phyloP scores from a whole-genome alignment of 2,888 invertebrate genomes.

The Pollenia angustigena region DNA sequence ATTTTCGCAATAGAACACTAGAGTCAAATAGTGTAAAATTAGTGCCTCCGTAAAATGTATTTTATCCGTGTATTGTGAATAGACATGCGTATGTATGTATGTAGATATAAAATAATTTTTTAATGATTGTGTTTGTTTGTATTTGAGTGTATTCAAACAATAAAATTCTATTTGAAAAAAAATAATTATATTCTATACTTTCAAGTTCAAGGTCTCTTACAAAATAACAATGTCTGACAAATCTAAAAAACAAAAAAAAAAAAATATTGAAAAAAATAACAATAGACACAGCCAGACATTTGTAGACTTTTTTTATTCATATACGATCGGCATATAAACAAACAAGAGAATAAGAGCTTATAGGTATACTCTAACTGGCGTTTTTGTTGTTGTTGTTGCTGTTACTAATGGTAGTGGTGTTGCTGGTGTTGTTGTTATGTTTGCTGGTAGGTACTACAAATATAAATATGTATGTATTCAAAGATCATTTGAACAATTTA shows the following conservation, averaged over 20 bases:
- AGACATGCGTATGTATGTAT: neutral
- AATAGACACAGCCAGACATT: conserved; percentile 70
- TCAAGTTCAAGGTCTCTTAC: conserved; percentile 83
- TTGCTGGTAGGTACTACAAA: conserved; percentile 34
- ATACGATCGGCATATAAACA: conserved; percentile 54
- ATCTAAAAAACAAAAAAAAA: conserved; percentile 23
- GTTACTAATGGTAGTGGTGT: neutral
- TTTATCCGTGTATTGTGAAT: neutral
- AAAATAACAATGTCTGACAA: conserved; percentile 75
- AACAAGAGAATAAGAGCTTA: conserved; percentile 51
- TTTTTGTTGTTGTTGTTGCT: conserved; percentile 3
- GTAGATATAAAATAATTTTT: conserved; percentile 8
- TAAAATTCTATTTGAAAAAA: conserved; percentile 57
- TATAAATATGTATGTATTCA: neutral
- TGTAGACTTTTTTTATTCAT: conserved; percentile 58
- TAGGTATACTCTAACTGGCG: conserved; percentile 16
- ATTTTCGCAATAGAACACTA: neutral
- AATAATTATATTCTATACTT: conserved; percentile 75
- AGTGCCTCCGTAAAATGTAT: conserved; percentile 12
- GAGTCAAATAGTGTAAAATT: neutral
- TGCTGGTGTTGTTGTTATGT: conserved; percentile 13
- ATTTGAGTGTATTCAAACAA: conserved; percentile 40
- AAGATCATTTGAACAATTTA: conserved; percentile 54
- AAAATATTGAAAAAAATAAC: conserved; percentile 61
- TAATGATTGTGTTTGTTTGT: conserved; percentile 8